Conservation (phyloP, 1,140 invertebrate genomes). For the Ganaspis sp. region DNA sequence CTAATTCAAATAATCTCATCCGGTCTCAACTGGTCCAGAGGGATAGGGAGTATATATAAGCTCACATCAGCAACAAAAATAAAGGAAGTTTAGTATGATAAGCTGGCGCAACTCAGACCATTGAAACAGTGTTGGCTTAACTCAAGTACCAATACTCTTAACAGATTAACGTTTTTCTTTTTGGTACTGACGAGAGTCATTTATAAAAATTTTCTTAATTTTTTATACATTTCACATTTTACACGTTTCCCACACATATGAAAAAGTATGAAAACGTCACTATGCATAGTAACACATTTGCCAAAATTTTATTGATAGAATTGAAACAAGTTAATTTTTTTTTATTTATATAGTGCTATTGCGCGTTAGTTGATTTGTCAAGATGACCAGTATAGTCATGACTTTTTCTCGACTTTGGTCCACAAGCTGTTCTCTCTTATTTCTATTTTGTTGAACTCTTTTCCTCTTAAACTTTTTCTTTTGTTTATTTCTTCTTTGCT, state of each 20-base stretch:
- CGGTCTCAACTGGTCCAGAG: background rate
- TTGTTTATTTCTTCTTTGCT: background rate
- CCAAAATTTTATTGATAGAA: no score
- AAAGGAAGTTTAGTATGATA: constrained; percentile 11
- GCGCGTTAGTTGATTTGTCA: no score
- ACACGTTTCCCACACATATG: no score
- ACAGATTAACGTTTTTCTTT: constrained; percentile 65
- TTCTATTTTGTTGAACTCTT: constrained; percentile 30
- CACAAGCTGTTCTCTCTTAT: constrained; percentile 30
- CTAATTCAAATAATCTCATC: constrained; percentile 23
- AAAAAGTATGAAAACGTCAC: no score
- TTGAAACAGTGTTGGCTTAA: constrained; percentile 11
- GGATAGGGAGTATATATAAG: background rate
- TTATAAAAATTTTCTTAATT: no score
- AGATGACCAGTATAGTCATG: no score
- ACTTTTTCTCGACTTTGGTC: constrained; percentile 12
- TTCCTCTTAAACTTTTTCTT: constrained; percentile 13
- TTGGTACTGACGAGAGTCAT: constrained; percentile 56
- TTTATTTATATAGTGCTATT: no score
- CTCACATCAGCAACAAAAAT: constrained; percentile 21
- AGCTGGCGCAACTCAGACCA: background rate
- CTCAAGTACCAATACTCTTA: constrained; percentile 52
- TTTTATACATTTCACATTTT: no score
- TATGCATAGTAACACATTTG: no score
- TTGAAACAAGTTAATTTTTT: background rate